Percentiles rank a stretch among this genome's conserved stretches.
Evolutionary conservation across 2,888 invertebrate species (phyloP).

Genomic region (Phymatocera aterrima): DNA sequence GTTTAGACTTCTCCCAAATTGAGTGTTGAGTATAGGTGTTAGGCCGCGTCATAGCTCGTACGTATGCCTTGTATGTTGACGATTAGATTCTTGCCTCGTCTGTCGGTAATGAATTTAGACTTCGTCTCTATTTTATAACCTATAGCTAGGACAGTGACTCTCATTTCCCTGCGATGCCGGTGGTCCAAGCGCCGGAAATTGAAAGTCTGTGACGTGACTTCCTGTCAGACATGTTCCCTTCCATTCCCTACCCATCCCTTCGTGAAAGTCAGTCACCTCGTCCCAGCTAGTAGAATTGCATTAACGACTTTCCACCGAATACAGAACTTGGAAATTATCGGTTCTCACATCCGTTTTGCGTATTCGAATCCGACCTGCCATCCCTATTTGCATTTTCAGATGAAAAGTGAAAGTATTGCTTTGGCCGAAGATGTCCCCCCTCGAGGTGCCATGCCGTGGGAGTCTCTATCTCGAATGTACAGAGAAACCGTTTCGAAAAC

Average conservation of each 20-base stretch:
- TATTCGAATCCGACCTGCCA: not conserved
- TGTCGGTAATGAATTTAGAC: slow-evolving; percentile 42
- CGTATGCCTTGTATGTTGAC: not conserved
- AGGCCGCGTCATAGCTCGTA: no score
- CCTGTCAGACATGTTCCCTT: slow-evolving; percentile 55
- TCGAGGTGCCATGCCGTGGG: no score
- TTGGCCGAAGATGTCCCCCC: no score
- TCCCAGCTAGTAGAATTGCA: slow-evolving; percentile 52
- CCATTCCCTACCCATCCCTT: no score
- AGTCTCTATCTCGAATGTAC: no score
- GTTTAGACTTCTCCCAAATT: no score
- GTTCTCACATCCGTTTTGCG: not conserved
- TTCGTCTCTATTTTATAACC: slow-evolving; percentile 42
- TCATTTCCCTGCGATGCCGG: slow-evolving; percentile 48
- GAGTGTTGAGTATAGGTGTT: no score
- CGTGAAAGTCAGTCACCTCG: slow-evolving; percentile 33
- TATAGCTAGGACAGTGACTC: slow-evolving; percentile 49
- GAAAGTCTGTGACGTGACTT: slow-evolving; percentile 70
- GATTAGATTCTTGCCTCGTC: slow-evolving; percentile 31
- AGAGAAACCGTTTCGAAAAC: no score
- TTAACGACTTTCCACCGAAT: slow-evolving; percentile 54
- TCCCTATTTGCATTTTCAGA: not conserved
- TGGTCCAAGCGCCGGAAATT: slow-evolving; percentile 66
- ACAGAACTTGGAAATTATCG: slow-evolving; percentile 24
- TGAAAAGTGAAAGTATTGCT: no score